phyloP scores from a whole-genome alignment of 2,797 vertebrate species.

The Gymnopithys bicolor region DNA sequence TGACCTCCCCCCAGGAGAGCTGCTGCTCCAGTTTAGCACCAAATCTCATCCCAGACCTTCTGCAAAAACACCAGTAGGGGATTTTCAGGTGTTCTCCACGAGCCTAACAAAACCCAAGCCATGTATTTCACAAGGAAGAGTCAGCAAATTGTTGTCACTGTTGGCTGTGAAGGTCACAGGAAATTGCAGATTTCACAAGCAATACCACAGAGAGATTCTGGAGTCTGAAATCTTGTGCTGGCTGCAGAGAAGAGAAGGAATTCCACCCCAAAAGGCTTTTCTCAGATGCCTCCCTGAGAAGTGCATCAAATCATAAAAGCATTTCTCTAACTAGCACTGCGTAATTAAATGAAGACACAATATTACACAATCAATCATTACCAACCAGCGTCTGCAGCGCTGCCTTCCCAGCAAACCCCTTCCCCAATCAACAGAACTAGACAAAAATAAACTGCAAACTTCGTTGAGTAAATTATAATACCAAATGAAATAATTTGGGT shows the following conservation, averaged over 20 bases:
- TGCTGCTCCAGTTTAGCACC: background rate
- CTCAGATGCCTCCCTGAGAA: background rate
- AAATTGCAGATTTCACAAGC: background rate
- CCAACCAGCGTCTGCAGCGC: background rate
- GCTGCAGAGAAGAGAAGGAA: background rate
- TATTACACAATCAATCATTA: background rate
- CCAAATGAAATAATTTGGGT: slow-evolving; percentile 43
- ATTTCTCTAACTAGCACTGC: background rate
- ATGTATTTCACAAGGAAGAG: background rate
- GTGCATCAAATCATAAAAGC: background rate
- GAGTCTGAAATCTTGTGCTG: background rate
- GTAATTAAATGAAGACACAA: background rate
- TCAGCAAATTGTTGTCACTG: background rate
- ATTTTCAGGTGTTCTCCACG: background rate
- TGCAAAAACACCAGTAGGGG: background rate
- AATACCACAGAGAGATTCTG: background rate
- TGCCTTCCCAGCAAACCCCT: background rate
- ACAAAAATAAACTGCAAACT: slow-evolving; percentile 26
- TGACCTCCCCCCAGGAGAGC: background rate
- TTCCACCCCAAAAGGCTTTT: background rate
- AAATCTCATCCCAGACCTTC: background rate
- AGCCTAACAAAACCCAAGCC: background rate
- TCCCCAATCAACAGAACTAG: background rate
- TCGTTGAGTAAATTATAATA: slow-evolving; percentile 42
- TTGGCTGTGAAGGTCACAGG: background rate